Conservation (phyloP, 2,888 invertebrate species). For the Drosophila buzzatii region DNA sequence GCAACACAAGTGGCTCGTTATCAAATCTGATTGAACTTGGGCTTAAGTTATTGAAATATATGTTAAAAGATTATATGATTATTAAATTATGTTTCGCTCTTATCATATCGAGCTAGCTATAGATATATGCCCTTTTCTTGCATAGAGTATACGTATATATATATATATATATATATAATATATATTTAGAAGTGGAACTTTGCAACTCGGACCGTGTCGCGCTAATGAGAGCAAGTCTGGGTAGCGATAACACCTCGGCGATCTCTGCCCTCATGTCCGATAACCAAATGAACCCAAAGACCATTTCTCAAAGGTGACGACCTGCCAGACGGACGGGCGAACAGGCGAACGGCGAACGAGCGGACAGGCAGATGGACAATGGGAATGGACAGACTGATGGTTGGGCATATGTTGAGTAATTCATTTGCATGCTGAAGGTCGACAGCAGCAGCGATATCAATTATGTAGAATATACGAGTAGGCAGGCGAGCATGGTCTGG, state of each 20-base stretch:
- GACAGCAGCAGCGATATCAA: conserved; percentile 50
- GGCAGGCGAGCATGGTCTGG: conserved; percentile 4
- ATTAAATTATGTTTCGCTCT: neutral
- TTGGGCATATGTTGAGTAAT: conserved; percentile 64
- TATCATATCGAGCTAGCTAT: neutral
- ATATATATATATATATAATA: neutral
- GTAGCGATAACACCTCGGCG: conserved; percentile 64
- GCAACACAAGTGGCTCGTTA: neutral
- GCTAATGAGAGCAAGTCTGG: conserved; percentile 59
- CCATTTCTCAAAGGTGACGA: conserved; percentile 48
- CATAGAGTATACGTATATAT: conserved; percentile 11
- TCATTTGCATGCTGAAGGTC: conserved; percentile 74
- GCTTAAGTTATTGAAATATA: neutral
- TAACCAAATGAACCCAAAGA: conserved; percentile 57
- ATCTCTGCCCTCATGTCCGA: conserved; percentile 45
- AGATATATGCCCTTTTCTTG: neutral
- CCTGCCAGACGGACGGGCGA: conserved; percentile 13
- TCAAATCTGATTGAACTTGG: neutral
- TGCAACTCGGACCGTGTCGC: conserved; percentile 38
- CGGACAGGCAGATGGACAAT: neutral
- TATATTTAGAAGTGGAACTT: conserved; percentile 40
- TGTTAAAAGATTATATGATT: no score
- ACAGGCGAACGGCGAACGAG: neutral
- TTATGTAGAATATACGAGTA: conserved; percentile 45
- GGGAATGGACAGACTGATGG: conserved; percentile 19